phyloP scores from a whole-genome alignment of 1,140 invertebrate genomes.

The Diorhabda sublineata region DNA sequence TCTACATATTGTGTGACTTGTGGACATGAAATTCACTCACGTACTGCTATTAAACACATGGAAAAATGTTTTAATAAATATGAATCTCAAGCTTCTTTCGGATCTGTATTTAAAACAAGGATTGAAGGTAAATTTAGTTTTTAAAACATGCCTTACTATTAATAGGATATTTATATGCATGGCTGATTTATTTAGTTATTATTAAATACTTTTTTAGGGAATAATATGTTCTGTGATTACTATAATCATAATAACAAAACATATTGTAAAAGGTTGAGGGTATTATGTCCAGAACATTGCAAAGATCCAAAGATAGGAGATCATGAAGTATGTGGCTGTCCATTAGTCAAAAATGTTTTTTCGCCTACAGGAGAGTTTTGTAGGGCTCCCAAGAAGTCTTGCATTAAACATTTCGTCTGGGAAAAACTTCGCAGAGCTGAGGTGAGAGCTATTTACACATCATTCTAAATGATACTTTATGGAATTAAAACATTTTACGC shows the following conservation, averaged over 20 bases:
- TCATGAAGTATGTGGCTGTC: constrained; percentile 86
- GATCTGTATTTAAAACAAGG: constrained; percentile 87
- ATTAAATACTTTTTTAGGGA: constrained; percentile 26
- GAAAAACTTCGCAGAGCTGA: constrained; percentile 91
- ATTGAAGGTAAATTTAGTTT: constrained; percentile 63
- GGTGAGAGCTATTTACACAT: constrained; percentile 45
- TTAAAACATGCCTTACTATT: constrained; percentile 37
- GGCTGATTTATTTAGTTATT: background rate
- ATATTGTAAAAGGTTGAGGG: constrained; percentile 92
- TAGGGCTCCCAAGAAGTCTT: constrained; percentile 83
- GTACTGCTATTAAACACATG: constrained; percentile 88
- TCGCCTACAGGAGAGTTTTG: constrained; percentile 78
- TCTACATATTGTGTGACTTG: constrained; percentile 96
- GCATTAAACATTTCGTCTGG: constrained; percentile 91
- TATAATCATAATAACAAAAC: constrained; percentile 86
- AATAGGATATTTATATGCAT: background rate
- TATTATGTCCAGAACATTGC: constrained; percentile 96
- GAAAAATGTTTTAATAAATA: constrained; percentile 96
- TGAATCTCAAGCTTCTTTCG: constrained; percentile 88
- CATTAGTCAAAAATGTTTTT: constrained; percentile 79
- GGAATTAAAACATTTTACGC: too few relatives aligned
- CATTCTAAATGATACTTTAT: constrained; percentile 6
- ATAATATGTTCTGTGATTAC: constrained; percentile 96
- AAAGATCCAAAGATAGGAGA: constrained; percentile 90
- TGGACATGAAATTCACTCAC: constrained; percentile 86